phyloP scores from a whole-genome alignment of 1,140 invertebrate genomes.

The Bombus superbus region DNA sequence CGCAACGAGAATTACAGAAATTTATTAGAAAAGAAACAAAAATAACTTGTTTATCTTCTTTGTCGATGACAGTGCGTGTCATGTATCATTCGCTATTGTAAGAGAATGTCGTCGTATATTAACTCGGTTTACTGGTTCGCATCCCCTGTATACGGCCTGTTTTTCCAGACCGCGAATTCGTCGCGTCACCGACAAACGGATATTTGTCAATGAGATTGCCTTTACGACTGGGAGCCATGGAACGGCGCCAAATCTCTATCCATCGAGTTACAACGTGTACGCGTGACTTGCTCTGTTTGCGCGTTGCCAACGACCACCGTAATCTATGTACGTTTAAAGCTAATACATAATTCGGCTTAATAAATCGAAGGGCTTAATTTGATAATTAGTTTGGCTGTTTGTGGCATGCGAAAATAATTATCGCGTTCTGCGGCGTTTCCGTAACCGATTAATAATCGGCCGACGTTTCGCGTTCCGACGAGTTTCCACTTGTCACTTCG shows the following conservation, averaged over 20 bases:
- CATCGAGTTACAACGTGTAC: constrained; percentile 28
- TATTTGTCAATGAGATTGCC: constrained; percentile 60
- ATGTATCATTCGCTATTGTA: not conserved
- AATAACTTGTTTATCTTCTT: not conserved
- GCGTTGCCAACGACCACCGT: not conserved
- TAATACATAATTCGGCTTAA: constrained; percentile 42
- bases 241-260: constrained; percentile 47
- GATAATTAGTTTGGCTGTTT: constrained; percentile 52
- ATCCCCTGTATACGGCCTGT: not conserved
- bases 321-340: constrained; percentile 31
- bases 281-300: constrained; percentile 19
- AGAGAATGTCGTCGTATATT: constrained; percentile 1
- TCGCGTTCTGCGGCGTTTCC: not conserved
- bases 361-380: constrained; percentile 45
- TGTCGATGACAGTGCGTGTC: no score
- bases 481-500: not conserved
- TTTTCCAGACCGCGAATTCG: constrained; percentile 16
- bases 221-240: constrained; percentile 38
- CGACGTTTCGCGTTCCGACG: not conserved
- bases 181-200: constrained; percentile 41
- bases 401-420: constrained; percentile 51
- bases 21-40: no score
- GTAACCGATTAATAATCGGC: constrained; percentile 29
- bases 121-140: not conserved
- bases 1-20: no score